Percentiles rank a stretch among this genome's conserved stretches.
These are phyloP conservation scores for Aurelia sp. DNA, from an alignment of 30 jellyfish, hydroid and myxozoan genomes.

Conservation along the genomic window DNA sequence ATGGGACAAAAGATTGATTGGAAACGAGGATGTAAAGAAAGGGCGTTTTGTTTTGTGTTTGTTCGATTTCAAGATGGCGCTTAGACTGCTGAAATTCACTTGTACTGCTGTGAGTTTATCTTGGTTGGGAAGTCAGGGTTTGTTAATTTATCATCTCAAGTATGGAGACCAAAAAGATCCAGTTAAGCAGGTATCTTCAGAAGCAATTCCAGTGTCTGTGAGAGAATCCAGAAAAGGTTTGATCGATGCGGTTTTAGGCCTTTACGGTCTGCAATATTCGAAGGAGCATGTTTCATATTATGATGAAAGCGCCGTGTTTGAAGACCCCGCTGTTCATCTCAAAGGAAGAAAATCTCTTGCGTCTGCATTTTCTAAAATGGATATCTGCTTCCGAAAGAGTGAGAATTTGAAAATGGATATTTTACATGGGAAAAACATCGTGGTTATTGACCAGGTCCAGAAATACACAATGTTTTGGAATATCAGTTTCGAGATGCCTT, in stretches of 20 bases:
- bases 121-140: conserved; percentile 64
- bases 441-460: conserved; percentile 44
- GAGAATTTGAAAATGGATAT: conserved; percentile 32
- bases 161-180: conserved; percentile 34
- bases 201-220: conserved; percentile 41
- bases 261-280: conserved; percentile 28
- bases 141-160: conserved; percentile 48
- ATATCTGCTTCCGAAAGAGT: conserved; percentile 9
- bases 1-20: no score
- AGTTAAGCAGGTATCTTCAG: conserved; percentile 7
- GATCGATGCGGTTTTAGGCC: conserved; percentile 43
- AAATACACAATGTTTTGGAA: conserved; percentile 30
- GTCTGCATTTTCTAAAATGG: conserved; percentile 44
- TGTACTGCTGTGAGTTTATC: conserved; percentile 63
- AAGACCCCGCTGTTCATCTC: conserved; percentile 51
- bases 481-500: conserved; percentile 34
- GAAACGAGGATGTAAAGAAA: no score
- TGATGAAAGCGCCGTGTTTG: conserved; percentile 43
- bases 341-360: conserved; percentile 35
- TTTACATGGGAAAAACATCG: conserved; percentile 42
- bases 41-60: no score
- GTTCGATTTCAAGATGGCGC: conserved; percentile 41
- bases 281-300: conserved; percentile 12
- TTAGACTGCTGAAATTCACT: conserved; percentile 22
- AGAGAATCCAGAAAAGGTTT: conserved; percentile 27